Evolutionary conservation across 2,888 invertebrate genomes (phyloP).

Genomic region (Caenorhabditis angaria): DNA sequence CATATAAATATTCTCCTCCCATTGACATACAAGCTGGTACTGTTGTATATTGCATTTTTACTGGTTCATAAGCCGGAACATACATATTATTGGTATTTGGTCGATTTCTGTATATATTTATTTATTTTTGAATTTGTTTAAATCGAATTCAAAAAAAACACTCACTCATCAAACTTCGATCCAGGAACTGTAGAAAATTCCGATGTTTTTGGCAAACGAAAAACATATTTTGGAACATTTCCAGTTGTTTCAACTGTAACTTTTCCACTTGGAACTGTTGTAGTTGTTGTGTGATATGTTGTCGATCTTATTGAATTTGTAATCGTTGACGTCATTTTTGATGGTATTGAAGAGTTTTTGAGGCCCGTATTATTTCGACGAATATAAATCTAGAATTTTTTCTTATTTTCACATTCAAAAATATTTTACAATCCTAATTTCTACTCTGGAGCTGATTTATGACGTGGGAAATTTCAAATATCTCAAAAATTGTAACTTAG

Average conservation of each 20-base stretch:
- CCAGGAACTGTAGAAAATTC: conserved; percentile 6
- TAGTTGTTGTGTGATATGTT: conserved; percentile 40
- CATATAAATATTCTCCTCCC: conserved; percentile 47
- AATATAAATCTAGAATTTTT: conserved; percentile 33
- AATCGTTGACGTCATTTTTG: conserved; percentile 21
- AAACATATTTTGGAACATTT: conserved; percentile 33
- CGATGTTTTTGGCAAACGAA: conserved; percentile 28
- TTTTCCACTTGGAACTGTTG: conserved; percentile 24
- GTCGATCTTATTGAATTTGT: conserved; percentile 34
- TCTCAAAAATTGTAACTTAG: no score
- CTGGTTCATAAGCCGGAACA: conserved; percentile 35
- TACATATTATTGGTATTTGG: conserved; percentile 29
- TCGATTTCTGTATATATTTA: conserved; percentile 25
- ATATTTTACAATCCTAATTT: not conserved
- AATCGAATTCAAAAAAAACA: not conserved
- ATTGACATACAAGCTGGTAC: conserved; percentile 54
- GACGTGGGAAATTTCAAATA: not conserved
- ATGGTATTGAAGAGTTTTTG: conserved; percentile 12
- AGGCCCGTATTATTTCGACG: conserved; percentile 16
- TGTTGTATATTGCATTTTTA: conserved; percentile 40
- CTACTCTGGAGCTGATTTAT: not conserved
- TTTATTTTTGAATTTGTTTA: not conserved
- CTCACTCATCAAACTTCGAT: conserved; percentile 35
- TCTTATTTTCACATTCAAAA: not conserved
- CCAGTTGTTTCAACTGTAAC: conserved; percentile 35